Evolutionary conservation across 2,113 vertebrate species (phyloP).

Genomic region (Taxidea taxus): DNA sequence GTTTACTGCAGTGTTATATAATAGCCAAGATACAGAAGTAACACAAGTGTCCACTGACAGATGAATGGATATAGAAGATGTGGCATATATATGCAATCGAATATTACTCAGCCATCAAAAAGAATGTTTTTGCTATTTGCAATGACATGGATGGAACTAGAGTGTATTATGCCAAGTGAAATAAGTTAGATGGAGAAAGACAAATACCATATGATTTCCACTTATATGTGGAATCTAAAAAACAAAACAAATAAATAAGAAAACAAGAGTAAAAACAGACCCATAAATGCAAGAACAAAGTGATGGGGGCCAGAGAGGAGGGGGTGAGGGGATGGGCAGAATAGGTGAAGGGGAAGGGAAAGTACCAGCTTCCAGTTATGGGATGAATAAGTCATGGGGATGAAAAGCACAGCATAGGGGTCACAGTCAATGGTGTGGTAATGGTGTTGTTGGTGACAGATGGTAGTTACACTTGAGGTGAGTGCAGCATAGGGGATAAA

Average conservation of each 20-base stretch:
- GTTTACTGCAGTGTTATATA: not conserved
- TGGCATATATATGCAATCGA: not conserved
- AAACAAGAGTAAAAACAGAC: not conserved
- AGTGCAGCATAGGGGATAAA: not conserved
- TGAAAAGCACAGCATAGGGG: too few relatives aligned
- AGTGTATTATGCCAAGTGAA: not conserved
- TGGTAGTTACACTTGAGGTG: not conserved
- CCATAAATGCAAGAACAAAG: not conserved
- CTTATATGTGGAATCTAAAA: not conserved
- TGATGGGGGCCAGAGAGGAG: not conserved
- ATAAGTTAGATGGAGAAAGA: not conserved
- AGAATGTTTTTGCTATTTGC: not conserved
- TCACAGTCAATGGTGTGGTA: not conserved
- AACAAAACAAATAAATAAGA: not conserved
- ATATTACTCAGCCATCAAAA: not conserved
- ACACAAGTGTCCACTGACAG: not conserved
- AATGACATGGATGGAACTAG: not conserved
- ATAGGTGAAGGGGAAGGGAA: not conserved
- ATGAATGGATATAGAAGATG: not conserved
- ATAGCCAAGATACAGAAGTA: not conserved
- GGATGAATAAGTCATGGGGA: not conserved
- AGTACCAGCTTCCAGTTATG: not conserved
- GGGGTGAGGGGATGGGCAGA: too few relatives aligned
- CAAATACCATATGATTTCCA: not conserved
- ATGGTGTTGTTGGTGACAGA: not conserved